Base-by-base conservation (phyloP, 2,888 invertebrate genomes). In the Deroplatys truncata region DNA sequence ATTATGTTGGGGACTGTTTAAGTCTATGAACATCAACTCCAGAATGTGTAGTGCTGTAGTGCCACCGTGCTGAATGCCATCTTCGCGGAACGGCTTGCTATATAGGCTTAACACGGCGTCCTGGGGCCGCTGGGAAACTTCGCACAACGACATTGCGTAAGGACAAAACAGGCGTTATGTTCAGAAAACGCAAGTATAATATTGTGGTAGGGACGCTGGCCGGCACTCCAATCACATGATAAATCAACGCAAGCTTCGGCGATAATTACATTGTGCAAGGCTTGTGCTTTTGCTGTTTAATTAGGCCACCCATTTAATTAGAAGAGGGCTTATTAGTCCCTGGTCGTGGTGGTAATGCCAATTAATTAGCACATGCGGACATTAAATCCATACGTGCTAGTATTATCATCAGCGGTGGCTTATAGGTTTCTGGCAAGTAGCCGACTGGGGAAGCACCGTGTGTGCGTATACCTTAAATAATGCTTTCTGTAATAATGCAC, bases 241-340 rank as follows among this genome's bases (percentile, higher is more conserved):
- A 87, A 87, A 87, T 87, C 87, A 87, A 31, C 82, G 10, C 85
- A 31, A 35, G 29, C 72, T n/a, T 86, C 16, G 86, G 35, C 83
- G 87, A 87, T 87, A 87, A 87, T 87, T 82, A 87, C 35, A 87
- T 87, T 87, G 87, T 87, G 87, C 82, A 87, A 83, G 87, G 87
- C 82, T n/a, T 87, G 87, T 82, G 87, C 87, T 87, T 83, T 87
- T 87, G 87, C 83, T 83, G 87, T 87, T 87, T 87, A 87, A 87
- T 87, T 87, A 87, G 87, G 87, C 83, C n/a, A 83, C 87, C 87
- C 72, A 87, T 87, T 87, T 87, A 87, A 87, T 87, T 87, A 87
- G 87, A 87, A 83, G 83, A 87, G 87, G 87, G 56, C 87, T 87
- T 83, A 87, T 87, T 87, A 87, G 87, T 83, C 35, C 31, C 82